These are phyloP conservation scores for Pongo pygmaeus DNA, from an alignment of 2,113 vertebrate genomes.

Conservation along the genomic window DNA sequence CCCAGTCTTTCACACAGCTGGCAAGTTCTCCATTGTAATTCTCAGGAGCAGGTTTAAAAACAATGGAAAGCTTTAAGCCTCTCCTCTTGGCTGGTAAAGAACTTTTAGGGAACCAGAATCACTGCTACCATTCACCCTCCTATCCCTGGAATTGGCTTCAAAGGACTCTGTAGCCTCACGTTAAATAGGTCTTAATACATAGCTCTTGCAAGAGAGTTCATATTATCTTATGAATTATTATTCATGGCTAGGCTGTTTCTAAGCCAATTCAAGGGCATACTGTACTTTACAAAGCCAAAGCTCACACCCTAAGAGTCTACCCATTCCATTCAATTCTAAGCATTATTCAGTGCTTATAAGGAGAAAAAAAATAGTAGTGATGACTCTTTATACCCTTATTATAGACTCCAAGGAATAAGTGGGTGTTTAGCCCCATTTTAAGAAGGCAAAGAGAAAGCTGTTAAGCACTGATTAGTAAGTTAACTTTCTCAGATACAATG, in stretches of 20 bases:
- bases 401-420: background rate
- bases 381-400: background rate
- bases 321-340: background rate
- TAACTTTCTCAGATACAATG: background rate
- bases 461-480: background rate
- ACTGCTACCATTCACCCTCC: background rate
- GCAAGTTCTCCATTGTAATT: constrained; percentile 33
- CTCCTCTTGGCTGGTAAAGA: constrained; percentile 23
- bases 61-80: background rate
- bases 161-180: background rate
- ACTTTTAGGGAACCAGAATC: constrained; percentile 37
- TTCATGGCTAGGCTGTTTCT: background rate
- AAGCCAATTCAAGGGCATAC: background rate
- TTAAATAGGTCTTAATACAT: constrained; percentile 5
- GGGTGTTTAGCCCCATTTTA: background rate
- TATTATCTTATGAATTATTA: constrained; percentile 24
- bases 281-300: background rate
- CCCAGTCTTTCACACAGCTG: constrained; percentile 35
- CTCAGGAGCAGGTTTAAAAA: constrained; percentile 42
- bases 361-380: background rate
- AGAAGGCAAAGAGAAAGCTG: background rate
- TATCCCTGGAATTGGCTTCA: background rate
- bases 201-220: background rate
- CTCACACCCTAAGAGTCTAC: background rate
- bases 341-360: background rate